Evolutionary conservation across 2,797 vertebrate genomes (phyloP).

Genomic region (Staurois parvus): DNA sequence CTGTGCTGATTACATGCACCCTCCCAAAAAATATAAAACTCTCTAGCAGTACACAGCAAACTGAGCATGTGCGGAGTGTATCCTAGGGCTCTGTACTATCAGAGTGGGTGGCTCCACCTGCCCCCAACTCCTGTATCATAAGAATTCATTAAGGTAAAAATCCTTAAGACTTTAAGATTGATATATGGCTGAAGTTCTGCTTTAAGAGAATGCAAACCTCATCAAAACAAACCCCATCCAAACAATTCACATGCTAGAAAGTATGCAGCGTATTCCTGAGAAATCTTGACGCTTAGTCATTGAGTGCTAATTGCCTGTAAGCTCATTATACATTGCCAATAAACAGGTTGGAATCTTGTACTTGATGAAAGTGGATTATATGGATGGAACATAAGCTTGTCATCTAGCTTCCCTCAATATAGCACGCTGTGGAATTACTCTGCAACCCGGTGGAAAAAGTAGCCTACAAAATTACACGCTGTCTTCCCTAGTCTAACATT

Average conservation of each 20-base stretch:
- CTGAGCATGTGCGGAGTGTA: too few relatives aligned
- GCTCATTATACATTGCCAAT: not conserved
- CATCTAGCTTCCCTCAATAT: slow-evolving; percentile 12
- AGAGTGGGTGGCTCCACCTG: too few relatives aligned
- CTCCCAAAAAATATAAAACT: too few relatives aligned
- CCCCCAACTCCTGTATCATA: too few relatives aligned
- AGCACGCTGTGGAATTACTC: slow-evolving; percentile 5
- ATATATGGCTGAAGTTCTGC: too few relatives aligned
- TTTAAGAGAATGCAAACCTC: not conserved
- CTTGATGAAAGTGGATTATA: not conserved
- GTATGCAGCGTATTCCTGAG: not conserved
- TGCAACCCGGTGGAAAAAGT: not conserved
- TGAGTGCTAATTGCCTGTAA: not conserved
- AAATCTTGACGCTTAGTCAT: not conserved
- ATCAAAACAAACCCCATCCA: not conserved
- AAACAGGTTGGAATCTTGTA: not conserved
- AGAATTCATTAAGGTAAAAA: too few relatives aligned
- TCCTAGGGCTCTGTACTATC: too few relatives aligned
- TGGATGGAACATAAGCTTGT: not conserved
- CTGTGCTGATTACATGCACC: too few relatives aligned
- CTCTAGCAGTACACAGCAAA: too few relatives aligned
- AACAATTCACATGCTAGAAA: not conserved
- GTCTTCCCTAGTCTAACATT: not conserved
- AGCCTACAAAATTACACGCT: not conserved
- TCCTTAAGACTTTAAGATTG: too few relatives aligned